Evolutionary conservation across 2,113 vertebrate species (phyloP).

Genomic region (Urocitellus parryii): DNA sequence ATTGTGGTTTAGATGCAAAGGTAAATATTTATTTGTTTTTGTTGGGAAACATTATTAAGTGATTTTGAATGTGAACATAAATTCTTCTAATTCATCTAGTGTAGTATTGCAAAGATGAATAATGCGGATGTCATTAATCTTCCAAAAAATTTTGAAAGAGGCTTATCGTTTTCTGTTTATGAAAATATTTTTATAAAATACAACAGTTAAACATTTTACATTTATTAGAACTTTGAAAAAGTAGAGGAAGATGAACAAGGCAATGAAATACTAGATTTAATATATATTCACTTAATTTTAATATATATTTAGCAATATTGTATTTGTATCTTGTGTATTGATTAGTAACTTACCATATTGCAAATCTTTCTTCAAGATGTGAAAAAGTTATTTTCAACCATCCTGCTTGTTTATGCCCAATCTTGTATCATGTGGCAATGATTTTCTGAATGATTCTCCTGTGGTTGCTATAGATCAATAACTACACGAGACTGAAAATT

Average conservation of each 20-base stretch:
- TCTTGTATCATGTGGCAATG: neutral
- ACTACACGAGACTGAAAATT: conserved; percentile 19
- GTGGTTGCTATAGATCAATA: conserved; percentile 34
- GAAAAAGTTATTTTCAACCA: conserved; percentile 1
- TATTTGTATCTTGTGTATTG: neutral
- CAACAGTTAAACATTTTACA: neutral
- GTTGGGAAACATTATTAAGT: conserved; percentile 23
- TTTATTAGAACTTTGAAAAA: conserved; percentile 39
- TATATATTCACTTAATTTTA: neutral
- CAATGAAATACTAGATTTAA: conserved; percentile 19
- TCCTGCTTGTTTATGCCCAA: neutral
- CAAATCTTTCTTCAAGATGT: neutral
- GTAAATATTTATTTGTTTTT: neutral
- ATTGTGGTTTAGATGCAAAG: neutral
- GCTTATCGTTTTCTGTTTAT: conserved; percentile 1
- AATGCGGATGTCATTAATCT: neutral
- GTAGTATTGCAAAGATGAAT: neutral
- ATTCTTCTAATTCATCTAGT: neutral
- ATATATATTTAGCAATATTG: neutral
- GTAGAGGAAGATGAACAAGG: neutral
- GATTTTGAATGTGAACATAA: neutral
- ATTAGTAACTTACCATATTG: neutral
- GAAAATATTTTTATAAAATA: neutral
- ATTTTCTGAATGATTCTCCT: conserved; percentile 16
- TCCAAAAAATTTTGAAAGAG: neutral